phyloP scores from a whole-genome alignment of 2,113 vertebrate genomes.

The Zapus hudsonius region DNA sequence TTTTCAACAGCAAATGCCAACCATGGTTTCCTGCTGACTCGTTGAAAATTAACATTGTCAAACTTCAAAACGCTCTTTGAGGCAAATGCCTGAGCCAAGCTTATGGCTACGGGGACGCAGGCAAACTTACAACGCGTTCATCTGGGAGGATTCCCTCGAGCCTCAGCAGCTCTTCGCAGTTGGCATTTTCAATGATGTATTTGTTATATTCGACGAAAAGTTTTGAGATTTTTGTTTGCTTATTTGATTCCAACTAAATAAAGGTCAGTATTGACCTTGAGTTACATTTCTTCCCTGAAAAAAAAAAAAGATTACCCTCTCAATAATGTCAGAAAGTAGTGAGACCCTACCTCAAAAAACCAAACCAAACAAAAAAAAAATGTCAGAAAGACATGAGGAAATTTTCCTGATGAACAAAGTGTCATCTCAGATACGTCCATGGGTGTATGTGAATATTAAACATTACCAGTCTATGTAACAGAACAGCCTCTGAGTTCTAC shows the following conservation, averaged over 20 bases:
- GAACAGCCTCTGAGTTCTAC: neutral
- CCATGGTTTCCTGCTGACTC: neutral
- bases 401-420: constrained; percentile 17
- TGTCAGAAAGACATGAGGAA: neutral
- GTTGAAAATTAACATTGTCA: constrained; percentile 41
- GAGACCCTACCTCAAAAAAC: no score
- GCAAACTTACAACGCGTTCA: neutral
- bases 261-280: neutral
- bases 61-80: neutral
- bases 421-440: neutral
- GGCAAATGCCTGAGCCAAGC: neutral
- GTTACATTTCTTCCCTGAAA: neutral
- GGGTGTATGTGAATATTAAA: neutral
- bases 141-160: neutral
- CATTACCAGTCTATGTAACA: neutral
- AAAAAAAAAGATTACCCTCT: neutral
- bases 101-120: neutral
- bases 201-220: neutral
- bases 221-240: neutral
- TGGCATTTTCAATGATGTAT: neutral
- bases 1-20: neutral
- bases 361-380: neutral
- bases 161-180: neutral
- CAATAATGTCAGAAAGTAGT: neutral
- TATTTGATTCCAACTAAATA: neutral